Evolutionary conservation across 2,113 vertebrate genomes (phyloP).

Genomic region (Zosterops borbonicus): DNA sequence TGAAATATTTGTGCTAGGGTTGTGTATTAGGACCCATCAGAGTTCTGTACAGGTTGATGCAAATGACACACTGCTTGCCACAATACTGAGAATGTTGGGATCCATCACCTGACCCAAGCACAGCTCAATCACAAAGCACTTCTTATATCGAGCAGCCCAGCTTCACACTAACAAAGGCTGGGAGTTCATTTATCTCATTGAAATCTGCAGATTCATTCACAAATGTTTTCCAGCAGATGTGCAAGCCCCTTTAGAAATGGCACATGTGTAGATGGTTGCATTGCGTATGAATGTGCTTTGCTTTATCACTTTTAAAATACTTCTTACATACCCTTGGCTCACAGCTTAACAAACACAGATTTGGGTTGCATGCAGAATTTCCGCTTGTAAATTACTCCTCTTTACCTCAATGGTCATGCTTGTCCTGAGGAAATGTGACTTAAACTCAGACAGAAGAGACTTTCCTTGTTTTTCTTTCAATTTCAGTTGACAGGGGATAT

Average conservation of each 20-base stretch:
- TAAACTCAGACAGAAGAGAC: background rate
- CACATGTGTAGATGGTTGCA: background rate
- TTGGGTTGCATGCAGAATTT: background rate
- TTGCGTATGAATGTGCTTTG: fast-evolving
- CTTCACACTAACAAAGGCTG: background rate
- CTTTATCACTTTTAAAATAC: background rate
- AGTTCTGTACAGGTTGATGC: background rate
- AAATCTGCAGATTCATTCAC: background rate
- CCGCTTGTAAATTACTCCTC: background rate
- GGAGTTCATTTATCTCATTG: background rate
- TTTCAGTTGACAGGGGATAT: background rate
- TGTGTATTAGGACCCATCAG: background rate
- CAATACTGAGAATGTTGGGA: background rate
- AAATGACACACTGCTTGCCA: conserved; percentile 6
- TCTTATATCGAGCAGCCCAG: background rate
- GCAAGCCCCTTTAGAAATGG: background rate
- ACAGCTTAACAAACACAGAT: background rate
- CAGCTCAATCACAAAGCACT: background rate
- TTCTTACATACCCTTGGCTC: background rate
- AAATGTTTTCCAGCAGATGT: background rate
- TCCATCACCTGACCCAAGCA: background rate
- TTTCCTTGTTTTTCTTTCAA: background rate
- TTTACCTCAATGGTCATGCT: background rate
- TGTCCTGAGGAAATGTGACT: background rate
- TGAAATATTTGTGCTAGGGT: conserved; percentile 47